phyloP scores from a whole-genome alignment of 1,140 invertebrate genomes.

The Choristoneura fumiferana region DNA sequence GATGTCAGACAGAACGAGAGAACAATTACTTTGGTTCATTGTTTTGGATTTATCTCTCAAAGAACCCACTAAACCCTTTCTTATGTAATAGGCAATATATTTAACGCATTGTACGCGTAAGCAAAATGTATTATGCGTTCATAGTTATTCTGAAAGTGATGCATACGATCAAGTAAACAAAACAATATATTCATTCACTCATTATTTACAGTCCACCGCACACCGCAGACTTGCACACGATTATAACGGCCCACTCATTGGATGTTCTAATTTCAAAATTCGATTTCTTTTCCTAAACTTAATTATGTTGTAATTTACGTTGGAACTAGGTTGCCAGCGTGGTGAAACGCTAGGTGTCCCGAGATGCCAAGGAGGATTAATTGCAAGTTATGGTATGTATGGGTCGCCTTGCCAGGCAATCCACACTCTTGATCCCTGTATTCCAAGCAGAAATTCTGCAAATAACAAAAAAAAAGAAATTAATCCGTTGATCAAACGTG shows the following conservation, averaged over 20 bases:
- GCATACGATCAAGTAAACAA: conserved; percentile 42
- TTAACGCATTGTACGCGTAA: conserved; percentile 2
- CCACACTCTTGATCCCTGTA: conserved; percentile 60
- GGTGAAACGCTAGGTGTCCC: conserved; percentile 36
- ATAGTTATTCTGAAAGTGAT: conserved; percentile 6
- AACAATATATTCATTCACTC: conserved; percentile 38
- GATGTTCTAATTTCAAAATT: conserved; percentile 48
- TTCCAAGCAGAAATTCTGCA: conserved; percentile 67
- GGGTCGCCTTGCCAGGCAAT: conserved; percentile 36
- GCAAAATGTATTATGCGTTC: background rate
- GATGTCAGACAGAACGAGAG: no score
- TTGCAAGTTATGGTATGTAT: conserved; percentile 29
- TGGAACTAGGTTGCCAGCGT: conserved; percentile 39
- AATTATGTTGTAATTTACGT: conserved; percentile 37
- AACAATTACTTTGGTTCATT: no score
- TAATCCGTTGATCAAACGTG: no score
- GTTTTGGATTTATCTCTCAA: no score
- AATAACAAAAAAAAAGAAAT: conserved; percentile 35
- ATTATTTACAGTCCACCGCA: conserved; percentile 54
- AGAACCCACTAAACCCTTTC: no score
- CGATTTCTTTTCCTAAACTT: conserved; percentile 22
- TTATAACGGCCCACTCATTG: conserved; percentile 33
- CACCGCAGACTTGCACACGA: conserved; percentile 35
- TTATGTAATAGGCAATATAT: no score
- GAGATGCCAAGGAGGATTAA: conserved; percentile 33